Conservation (phyloP, 2,113 vertebrate species). For the Glaucidium brasilianum region DNA sequence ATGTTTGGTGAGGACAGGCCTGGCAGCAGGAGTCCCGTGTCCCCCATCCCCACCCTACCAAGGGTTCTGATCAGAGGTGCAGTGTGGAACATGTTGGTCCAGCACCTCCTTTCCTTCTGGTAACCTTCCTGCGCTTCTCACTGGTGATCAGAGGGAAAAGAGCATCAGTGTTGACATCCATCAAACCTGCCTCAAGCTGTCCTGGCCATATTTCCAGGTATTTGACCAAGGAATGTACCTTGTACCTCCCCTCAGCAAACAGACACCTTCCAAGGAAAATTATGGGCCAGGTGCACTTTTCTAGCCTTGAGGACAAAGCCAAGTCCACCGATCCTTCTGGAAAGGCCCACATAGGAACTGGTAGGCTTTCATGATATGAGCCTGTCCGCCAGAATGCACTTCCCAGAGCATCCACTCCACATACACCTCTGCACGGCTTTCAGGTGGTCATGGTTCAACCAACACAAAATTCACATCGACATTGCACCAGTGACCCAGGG, state of each 20-base stretch:
- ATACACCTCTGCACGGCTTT: background rate
- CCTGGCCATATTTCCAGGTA: background rate
- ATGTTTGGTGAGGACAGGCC: background rate
- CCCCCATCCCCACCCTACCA: background rate
- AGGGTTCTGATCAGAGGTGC: background rate
- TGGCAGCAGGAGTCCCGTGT: background rate
- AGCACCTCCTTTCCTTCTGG: background rate
- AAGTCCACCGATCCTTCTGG: background rate
- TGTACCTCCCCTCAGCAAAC: background rate
- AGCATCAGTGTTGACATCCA: background rate
- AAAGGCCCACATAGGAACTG: background rate
- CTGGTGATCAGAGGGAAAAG: background rate
- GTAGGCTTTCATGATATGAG: background rate
- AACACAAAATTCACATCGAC: background rate
- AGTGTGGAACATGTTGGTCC: fast-evolving
- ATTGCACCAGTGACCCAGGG: background rate
- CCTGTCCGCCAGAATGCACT: background rate
- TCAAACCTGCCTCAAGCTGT: background rate
- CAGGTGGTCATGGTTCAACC: background rate
- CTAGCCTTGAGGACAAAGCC: background rate
- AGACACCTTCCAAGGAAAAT: background rate
- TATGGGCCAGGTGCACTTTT: background rate
- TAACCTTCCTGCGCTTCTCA: background rate
- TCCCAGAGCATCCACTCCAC: background rate
- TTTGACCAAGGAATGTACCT: background rate